Evolutionary conservation across 2,888 invertebrate genomes (phyloP), one percentile per base, ranked within the genome.

Genomic region (Cremastobaeus sp.): DNA sequence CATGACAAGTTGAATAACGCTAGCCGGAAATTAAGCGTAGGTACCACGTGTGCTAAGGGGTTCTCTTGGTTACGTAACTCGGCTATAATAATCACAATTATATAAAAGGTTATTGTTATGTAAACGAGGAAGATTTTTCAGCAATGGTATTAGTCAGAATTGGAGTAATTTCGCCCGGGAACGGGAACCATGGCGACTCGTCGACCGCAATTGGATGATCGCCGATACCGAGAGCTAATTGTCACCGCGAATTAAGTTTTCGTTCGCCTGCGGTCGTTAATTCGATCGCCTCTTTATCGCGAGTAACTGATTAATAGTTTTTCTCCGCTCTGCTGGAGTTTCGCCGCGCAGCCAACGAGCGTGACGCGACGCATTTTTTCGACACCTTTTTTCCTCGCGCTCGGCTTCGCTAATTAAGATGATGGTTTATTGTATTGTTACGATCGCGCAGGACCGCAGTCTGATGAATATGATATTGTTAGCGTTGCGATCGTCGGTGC

Each of bases 101-200:
- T 30, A 45, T 71, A 57, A 57, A 59, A 71, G 57, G 57, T 59
- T 57, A 62, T 70, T 64, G 64, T 71, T 64, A 71, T 59, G 57
- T 71, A 71, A 71, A 71, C 64, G 59, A 64, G 71, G 52, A 71
- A 64, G 64, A 71, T 71, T 57, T 71, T 64, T 71, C 34, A 20
- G 30, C 3, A 37, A 39, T 32, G 37, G 52, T 45, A 47, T 54
- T 55, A n/a, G 9, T 12, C n/a, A 11, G 20, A 50, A 50, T 62
- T 41, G n/a, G n/a, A n/a, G n/a, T n/a, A n/a, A n/a, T n/a, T n/a
- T n/a, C n/a, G n/a, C n/a, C n/a, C n/a, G n/a, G n/a, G n/a, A n/a
- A n/a, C n/a, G n/a, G n/a, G n/a, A n/a, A n/a, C n/a, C n/a, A n/a
- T n/a, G n/a, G n/a, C n/a, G n/a, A n/a, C n/a, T n/a, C n/a, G n/a